Evolutionary conservation across 1,140 invertebrate genomes (phyloP).

Genomic region (Leptinotarsa texana): DNA sequence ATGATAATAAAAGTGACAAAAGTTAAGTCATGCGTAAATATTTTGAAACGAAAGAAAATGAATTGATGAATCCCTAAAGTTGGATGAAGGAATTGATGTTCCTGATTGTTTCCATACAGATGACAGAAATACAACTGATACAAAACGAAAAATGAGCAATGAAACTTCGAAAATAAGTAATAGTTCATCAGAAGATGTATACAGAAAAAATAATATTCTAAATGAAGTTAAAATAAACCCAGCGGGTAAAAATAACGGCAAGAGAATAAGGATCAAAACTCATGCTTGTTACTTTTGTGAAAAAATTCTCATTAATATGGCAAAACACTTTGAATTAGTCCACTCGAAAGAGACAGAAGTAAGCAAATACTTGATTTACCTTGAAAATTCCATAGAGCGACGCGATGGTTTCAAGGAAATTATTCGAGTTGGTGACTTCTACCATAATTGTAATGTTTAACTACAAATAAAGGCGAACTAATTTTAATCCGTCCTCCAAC

Average conservation of each 20-base stretch:
- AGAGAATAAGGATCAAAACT: conserved; percentile 21
- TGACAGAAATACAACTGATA: too few relatives aligned
- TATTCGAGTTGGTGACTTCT: conserved; percentile 22
- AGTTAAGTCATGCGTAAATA: too few relatives aligned
- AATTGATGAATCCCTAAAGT: too few relatives aligned
- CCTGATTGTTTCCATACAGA: too few relatives aligned
- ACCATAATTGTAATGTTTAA: conserved; percentile 23
- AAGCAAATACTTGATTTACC: background rate
- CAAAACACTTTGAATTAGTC: conserved; percentile 11
- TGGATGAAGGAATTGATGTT: too few relatives aligned
- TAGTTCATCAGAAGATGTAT: too few relatives aligned
- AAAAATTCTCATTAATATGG: conserved; percentile 14
- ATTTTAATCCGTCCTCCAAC: conserved; percentile 13
- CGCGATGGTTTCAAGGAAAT: background rate
- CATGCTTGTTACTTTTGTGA: conserved; percentile 28
- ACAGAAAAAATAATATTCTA: background rate
- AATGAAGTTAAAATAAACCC: conserved; percentile 14
- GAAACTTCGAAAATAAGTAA: too few relatives aligned
- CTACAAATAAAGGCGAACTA: conserved; percentile 18
- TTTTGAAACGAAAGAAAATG: too few relatives aligned
- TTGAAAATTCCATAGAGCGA: background rate
- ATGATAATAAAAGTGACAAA: too few relatives aligned
- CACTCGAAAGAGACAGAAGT: conserved; percentile 13
- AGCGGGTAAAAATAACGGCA: conserved; percentile 7
- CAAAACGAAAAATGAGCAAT: too few relatives aligned